Evolutionary conservation across 2,797 vertebrate species (phyloP).

Genomic region (Oophaga sylvatica): DNA sequence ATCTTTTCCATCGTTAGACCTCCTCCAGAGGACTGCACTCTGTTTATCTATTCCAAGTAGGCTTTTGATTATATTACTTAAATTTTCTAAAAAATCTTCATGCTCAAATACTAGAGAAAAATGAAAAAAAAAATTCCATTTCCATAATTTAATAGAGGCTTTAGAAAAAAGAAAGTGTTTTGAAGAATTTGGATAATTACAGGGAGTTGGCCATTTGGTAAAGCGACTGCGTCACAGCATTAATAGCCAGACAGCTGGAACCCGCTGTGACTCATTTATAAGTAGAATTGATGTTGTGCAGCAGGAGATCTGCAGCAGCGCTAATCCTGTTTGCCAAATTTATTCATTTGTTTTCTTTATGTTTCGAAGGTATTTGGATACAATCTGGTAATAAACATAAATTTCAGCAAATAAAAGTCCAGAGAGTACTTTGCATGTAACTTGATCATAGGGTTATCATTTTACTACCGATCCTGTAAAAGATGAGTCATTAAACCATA

Average conservation of each 20-base stretch:
- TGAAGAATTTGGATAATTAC: slow-evolving; percentile 7
- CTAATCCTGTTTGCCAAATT: not conserved
- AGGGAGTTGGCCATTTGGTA: slow-evolving; percentile 36
- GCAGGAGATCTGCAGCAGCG: not conserved
- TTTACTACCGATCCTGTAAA: not conserved
- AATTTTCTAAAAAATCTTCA: not conserved
- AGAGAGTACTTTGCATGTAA: not conserved
- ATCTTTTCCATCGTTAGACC: not conserved
- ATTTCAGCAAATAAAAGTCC: not conserved
- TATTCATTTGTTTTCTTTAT: not conserved
- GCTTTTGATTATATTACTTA: not conserved
- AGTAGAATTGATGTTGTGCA: slow-evolving; percentile 14
- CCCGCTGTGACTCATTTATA: slow-evolving; percentile 27
- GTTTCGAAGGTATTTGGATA: slow-evolving; percentile 23
- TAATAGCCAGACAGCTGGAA: slow-evolving; percentile 7
- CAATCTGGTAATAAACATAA: not conserved
- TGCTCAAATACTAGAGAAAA: not conserved
- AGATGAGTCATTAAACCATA: not conserved
- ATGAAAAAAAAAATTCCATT: not conserved
- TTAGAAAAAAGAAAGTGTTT: slow-evolving; percentile 9
- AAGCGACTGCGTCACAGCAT: slow-evolving; percentile 36
- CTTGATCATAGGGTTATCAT: not conserved
- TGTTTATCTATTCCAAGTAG: not conserved
- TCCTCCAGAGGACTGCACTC: not conserved
- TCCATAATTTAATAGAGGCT: slow-evolving; percentile 20